Percentiles rank a stretch among this genome's conserved stretches.
Conservation (phyloP, 2,113 vertebrate genomes). For the Atrichornis clamosus region DNA sequence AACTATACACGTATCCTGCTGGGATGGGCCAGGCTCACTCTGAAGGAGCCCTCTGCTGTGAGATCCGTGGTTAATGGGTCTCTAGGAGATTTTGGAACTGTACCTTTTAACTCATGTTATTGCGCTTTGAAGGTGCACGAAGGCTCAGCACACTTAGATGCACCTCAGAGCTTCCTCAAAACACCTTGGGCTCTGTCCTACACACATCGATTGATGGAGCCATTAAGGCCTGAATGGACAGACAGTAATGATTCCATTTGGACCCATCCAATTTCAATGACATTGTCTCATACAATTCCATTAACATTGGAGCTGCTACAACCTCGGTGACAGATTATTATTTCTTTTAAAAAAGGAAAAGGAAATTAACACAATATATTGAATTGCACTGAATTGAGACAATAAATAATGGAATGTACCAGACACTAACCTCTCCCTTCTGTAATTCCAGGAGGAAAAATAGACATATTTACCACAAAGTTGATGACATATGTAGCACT, state of each 20-base stretch:
- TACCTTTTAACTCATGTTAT: background rate
- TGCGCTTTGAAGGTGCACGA: conserved; percentile 6
- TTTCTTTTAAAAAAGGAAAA: conserved; percentile 68
- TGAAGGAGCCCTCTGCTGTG: background rate
- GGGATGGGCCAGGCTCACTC: background rate
- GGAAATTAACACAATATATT: conserved; percentile 72
- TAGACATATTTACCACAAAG: conserved; percentile 68
- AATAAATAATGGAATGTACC: conserved; percentile 67
- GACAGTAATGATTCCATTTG: conserved; percentile 54
- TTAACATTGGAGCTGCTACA: conserved; percentile 60
- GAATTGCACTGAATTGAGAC: conserved; percentile 64
- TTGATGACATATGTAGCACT: conserved; percentile 63
- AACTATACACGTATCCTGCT: background rate
- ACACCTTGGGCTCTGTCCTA: conserved; percentile 65
- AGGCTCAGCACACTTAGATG: background rate
- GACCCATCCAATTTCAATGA: conserved; percentile 65
- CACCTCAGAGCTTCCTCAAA: conserved; percentile 33
- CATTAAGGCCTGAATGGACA: conserved; percentile 58
- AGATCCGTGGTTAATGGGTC: background rate
- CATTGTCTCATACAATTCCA: conserved; percentile 66
- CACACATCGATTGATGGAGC: conserved; percentile 64
- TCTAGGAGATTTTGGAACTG: conserved; percentile 9
- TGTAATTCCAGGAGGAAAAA: conserved; percentile 62
- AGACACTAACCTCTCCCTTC: conserved; percentile 40
- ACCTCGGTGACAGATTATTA: conserved; percentile 69